phyloP scores from a whole-genome alignment of 1,140 invertebrate genomes.

The Orchesella cincta region DNA sequence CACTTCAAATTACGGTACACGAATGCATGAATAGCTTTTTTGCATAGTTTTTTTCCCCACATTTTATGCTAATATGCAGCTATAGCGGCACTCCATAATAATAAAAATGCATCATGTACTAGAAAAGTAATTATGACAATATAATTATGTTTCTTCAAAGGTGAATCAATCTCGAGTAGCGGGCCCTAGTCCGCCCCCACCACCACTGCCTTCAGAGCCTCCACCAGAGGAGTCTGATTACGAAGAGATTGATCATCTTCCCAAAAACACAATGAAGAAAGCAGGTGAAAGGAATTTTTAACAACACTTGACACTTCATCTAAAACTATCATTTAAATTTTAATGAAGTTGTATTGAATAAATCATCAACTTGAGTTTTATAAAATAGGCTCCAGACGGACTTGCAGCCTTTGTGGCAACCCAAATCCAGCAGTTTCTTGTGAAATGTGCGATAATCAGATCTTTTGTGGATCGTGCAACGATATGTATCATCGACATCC shows the following conservation, averaged over 20 bases:
- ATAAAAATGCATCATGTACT: not conserved
- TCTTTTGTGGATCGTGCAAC: slow-evolving; percentile 69
- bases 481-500: slow-evolving; percentile 93
- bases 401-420: slow-evolving; percentile 49
- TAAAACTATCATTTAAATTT: not conserved
- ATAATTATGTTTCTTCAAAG: not conserved
- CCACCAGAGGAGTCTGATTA: slow-evolving; percentile 48
- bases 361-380: not conserved
- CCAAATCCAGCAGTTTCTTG: slow-evolving; percentile 50
- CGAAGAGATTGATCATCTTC: slow-evolving; percentile 51
- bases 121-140: not conserved
- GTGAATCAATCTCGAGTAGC: not conserved
- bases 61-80: no score
- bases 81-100: not conserved
- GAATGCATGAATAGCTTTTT: no score
- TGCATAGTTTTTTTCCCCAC: no score
- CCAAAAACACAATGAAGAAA: slow-evolving; percentile 44
- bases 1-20: no score
- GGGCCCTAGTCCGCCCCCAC: slow-evolving; percentile 26
- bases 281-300: no score
- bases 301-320: not conserved
- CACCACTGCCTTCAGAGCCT: slow-evolving; percentile 35
- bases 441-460: slow-evolving; percentile 55
- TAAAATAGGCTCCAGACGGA: slow-evolving; percentile 3
- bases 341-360: not conserved